Evolutionary conservation across 2,113 vertebrate species (phyloP).

Genomic region (Centropus unirufus): DNA sequence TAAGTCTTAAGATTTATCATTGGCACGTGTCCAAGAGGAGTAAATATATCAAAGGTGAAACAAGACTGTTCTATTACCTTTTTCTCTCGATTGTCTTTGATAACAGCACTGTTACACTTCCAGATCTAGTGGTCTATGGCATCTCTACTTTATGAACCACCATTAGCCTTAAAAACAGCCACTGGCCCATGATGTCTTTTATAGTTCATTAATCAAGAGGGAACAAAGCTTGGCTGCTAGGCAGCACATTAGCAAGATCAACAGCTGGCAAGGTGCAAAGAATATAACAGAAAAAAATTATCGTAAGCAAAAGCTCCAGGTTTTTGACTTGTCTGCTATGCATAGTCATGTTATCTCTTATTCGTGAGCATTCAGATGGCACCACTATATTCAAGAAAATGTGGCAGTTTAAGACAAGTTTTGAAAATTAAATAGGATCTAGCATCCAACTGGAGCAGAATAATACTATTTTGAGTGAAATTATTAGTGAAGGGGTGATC

Average conservation of each 20-base stretch:
- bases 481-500: conserved; percentile 16
- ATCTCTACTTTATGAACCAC: background rate
- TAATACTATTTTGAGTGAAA: conserved; percentile 42
- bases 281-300: conserved; percentile 33
- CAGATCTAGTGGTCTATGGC: background rate
- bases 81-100: background rate
- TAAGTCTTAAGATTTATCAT: background rate
- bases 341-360: conserved; percentile 67
- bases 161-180: background rate
- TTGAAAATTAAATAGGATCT: conserved; percentile 67
- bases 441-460: conserved; percentile 24
- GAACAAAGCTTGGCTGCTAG: conserved; percentile 35
- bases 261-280: conserved; percentile 61
- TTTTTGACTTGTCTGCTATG: conserved; percentile 57
- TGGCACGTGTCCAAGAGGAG: accelerated
- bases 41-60: background rate
- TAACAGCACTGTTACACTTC: background rate
- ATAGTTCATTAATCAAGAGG: conserved; percentile 21
- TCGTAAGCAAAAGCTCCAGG: conserved; percentile 2
- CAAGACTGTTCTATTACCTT: background rate
- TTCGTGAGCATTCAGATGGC: conserved; percentile 58
- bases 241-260: conserved; percentile 33
- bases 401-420: conserved; percentile 60
- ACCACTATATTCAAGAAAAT: conserved; percentile 62
- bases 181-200: background rate